These are phyloP conservation scores for Nematopogon swammerdamellus DNA, from an alignment of 2,888 invertebrate species.

Conservation along the genomic window DNA sequence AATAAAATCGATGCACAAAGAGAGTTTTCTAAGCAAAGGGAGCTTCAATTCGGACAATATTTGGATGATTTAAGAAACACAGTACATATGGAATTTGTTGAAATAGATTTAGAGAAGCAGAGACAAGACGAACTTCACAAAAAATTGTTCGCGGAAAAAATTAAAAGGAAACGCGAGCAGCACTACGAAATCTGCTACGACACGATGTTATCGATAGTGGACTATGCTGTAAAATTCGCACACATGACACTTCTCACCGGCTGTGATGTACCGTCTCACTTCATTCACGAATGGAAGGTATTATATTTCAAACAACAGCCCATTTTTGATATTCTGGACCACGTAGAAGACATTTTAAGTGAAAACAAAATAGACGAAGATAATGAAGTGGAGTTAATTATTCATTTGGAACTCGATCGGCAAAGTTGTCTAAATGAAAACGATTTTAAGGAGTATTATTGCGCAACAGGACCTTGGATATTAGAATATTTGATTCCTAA, in stretches of 20 bases:
- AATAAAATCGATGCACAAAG: conserved; percentile 51
- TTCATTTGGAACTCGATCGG: conserved; percentile 44
- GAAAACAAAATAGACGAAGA: conserved; percentile 25
- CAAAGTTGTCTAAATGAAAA: conserved; percentile 51
- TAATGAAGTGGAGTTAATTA: conserved; percentile 34
- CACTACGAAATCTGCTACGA: conserved; percentile 49
- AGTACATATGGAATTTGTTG: conserved; percentile 38
- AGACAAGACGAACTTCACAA: conserved; percentile 49
- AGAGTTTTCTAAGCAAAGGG: conserved; percentile 44
- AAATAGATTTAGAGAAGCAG: conserved; percentile 51
- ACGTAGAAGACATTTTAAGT: conserved; percentile 33
- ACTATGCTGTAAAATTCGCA: conserved; percentile 48
- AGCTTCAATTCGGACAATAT: conserved; percentile 42
- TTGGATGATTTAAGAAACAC: conserved; percentile 40
- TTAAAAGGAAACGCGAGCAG: conserved; percentile 41
- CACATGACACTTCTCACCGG: conserved; percentile 41
- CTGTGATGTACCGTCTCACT: conserved; percentile 40
- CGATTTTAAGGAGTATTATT: conserved; percentile 56
- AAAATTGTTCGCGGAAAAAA: conserved; percentile 51
- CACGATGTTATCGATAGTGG: conserved; percentile 50
- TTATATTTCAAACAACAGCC: conserved; percentile 54
- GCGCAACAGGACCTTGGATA: conserved; percentile 51
- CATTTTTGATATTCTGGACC: conserved; percentile 45
- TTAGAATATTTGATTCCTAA: conserved; percentile 39
- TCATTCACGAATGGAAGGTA: conserved; percentile 54